Evolutionary conservation across 1,140 invertebrate species (phyloP).

Genomic region (Caerostris darwini): DNA sequence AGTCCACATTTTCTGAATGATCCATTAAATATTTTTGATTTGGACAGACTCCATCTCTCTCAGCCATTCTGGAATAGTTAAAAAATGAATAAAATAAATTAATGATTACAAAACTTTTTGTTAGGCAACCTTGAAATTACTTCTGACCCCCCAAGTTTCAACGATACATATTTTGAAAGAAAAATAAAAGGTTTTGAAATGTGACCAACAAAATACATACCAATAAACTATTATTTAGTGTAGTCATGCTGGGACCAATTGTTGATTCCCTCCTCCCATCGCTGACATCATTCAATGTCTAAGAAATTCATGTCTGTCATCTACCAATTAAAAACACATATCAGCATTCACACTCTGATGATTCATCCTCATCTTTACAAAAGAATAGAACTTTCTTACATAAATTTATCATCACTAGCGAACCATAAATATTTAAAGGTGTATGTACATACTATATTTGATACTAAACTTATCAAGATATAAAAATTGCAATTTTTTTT

Average conservation of each 20-base stretch:
- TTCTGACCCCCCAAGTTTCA: not conserved
- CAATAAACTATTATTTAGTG: slow-evolving; percentile 8
- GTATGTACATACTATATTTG: not conserved
- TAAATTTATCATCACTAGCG: not conserved
- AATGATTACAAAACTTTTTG: not conserved
- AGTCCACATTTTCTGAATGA: slow-evolving; percentile 84
- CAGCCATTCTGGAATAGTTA: slow-evolving; percentile 88
- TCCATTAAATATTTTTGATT: slow-evolving; percentile 83
- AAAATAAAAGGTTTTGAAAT: not conserved
- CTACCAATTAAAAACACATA: slow-evolving; percentile 1
- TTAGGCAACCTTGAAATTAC: not conserved
- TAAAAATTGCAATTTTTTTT: not conserved
- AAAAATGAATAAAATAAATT: not conserved
- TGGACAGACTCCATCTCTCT: slow-evolving; percentile 94
- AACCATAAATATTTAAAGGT: not conserved
- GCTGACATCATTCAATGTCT: slow-evolving; percentile 10
- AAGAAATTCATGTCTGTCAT: slow-evolving; percentile 4
- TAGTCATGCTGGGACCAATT: slow-evolving; percentile 42
- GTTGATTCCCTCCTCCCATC: slow-evolving; percentile 17
- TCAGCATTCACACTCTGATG: not conserved
- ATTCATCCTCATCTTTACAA: not conserved
- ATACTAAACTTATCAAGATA: not conserved
- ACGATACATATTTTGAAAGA: not conserved
- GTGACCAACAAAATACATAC: not conserved
- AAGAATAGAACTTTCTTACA: too few species aligned